Conservation (phyloP, 2,797 vertebrate species). For the Erpetoichthys calabaricus region DNA sequence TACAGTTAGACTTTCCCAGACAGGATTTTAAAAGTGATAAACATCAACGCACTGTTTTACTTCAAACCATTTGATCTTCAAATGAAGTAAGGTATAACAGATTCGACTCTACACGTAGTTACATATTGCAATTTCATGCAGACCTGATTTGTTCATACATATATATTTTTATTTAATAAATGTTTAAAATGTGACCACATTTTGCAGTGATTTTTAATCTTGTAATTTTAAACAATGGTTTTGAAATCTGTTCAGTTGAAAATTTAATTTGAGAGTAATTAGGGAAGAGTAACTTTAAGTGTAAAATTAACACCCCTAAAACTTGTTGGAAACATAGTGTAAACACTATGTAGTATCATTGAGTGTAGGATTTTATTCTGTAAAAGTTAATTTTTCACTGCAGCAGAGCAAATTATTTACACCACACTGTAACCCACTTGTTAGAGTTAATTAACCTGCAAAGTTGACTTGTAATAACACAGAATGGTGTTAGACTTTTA, state of each 20-base stretch:
- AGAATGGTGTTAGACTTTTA: too few relatives aligned
- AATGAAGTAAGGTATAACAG: conserved; percentile 16
- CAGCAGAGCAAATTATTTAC: conserved; percentile 12
- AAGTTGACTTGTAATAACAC: too few relatives aligned
- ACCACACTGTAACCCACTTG: conserved; percentile 13
- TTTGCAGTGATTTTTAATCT: too few relatives aligned
- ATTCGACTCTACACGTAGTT: conserved; percentile 13
- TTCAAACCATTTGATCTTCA: conserved; percentile 21
- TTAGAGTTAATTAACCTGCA: conserved; percentile 13
- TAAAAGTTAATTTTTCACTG: conserved; percentile 8
- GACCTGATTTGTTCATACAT: conserved; percentile 7
- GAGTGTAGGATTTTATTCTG: conserved; percentile 6
- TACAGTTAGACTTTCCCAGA: conserved; percentile 23
- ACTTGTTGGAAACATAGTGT: conserved; percentile 7
- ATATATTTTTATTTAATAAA: background rate
- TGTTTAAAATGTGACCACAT: too few relatives aligned
- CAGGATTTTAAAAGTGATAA: conserved; percentile 9
- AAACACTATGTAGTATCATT: conserved; percentile 9
- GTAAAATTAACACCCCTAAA: conserved; percentile 9
- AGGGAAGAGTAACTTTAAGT: conserved; percentile 6
- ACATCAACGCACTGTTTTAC: conserved; percentile 17
- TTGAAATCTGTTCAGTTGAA: conserved; percentile 10
- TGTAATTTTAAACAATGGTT: background rate
- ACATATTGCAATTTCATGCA: conserved; percentile 20
- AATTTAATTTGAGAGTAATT: conserved; percentile 1